Evolutionary conservation across 2,888 invertebrate species (phyloP).

Genomic region (Monoplex corrugatus): DNA sequence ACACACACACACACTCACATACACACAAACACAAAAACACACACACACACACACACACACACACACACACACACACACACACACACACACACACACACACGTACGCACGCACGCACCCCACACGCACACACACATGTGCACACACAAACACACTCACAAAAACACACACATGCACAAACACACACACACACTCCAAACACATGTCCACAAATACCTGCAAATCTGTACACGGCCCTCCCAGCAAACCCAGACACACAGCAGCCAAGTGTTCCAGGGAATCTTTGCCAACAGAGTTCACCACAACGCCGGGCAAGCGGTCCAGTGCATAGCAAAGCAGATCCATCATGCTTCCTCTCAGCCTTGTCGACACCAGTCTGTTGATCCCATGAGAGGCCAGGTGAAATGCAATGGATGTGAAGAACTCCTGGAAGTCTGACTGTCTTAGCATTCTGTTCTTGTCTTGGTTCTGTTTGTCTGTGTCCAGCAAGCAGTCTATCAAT

Average conservation of each 20-base stretch:
- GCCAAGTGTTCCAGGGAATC: conserved; percentile 25
- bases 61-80: not conserved
- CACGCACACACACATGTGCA: not conserved
- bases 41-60: conserved; percentile 2
- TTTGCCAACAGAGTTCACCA: not conserved
- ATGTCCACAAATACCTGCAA: conserved; percentile 7
- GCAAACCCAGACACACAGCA: not conserved
- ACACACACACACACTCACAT: not conserved
- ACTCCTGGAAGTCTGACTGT: not conserved
- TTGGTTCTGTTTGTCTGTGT: conserved; percentile 4
- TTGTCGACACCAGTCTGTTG: not conserved
- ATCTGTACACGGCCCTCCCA: conserved; percentile 15
- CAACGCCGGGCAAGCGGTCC: conserved; percentile 9
- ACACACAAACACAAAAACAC: not conserved
- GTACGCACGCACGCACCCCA: not conserved
- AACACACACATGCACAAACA: not conserved
- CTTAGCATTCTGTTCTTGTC: not conserved
- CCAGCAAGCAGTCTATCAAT: conserved; percentile 44
- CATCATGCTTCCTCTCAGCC: conserved; percentile 30
- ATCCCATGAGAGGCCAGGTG: conserved; percentile 41
- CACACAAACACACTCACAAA: not conserved
- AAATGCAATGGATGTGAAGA: conserved; percentile 27
- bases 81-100: not conserved
- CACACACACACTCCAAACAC: not conserved
- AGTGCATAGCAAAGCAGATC: conserved; percentile 41